Evolutionary conservation across 2,113 vertebrate species (phyloP).

Genomic region (Labrus mixtus): DNA sequence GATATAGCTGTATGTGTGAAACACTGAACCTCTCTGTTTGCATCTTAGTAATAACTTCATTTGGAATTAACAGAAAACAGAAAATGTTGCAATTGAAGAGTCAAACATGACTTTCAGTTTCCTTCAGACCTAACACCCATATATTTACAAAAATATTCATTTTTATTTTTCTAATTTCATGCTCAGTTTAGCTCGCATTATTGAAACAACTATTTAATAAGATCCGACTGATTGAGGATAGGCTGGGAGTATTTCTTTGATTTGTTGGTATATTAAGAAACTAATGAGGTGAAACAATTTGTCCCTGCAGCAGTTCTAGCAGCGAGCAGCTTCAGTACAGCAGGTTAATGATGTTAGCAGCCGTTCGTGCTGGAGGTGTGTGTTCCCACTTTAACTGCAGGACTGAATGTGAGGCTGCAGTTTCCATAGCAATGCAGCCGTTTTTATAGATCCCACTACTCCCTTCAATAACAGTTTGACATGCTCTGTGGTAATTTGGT

Average conservation of each 20-base stretch:
- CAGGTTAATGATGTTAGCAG: constrained; percentile 17
- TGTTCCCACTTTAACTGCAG: constrained; percentile 11
- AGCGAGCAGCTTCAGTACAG: background rate
- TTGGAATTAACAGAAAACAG: background rate
- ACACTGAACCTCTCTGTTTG: too few relatives aligned
- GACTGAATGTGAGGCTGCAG: constrained; percentile 30
- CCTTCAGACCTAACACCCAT: background rate
- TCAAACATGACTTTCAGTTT: background rate
- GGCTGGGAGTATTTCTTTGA: background rate
- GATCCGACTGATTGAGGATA: background rate
- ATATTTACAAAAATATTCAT: background rate
- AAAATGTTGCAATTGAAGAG: background rate
- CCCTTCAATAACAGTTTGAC: constrained; percentile 35
- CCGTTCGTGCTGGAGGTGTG: background rate
- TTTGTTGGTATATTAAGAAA: constrained; percentile 21
- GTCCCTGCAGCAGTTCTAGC: background rate
- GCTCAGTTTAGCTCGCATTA: background rate
- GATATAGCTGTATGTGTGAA: too few relatives aligned
- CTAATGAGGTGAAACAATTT: constrained; percentile 21
- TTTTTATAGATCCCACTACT: constrained; percentile 52
- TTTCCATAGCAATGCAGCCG: constrained; percentile 56
- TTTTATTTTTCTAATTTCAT: constrained; percentile 21
- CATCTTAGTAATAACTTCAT: background rate
- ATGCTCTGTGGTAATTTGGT: constrained; percentile 25
- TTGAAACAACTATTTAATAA: background rate